A percentile compares a stretch with the other conserved stretches of the same genome.
Evolutionary conservation across 2,888 invertebrate species (phyloP).

Genomic region (Magallana nippona): DNA sequence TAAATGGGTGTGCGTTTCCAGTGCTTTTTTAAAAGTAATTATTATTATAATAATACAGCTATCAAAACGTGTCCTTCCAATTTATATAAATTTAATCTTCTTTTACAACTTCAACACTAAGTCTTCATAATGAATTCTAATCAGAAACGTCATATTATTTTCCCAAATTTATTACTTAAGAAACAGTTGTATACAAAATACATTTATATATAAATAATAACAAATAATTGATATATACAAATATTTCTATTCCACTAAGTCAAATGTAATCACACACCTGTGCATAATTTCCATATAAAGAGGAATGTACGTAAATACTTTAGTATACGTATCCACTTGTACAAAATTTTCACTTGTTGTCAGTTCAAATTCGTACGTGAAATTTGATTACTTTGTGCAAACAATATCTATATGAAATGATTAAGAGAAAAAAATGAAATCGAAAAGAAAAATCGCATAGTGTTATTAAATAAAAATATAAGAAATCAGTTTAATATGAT

Average conservation of each 20-base stretch:
- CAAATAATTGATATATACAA: background rate
- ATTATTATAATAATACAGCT: too few species aligned
- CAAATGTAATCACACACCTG: background rate
- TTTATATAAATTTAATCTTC: too few species aligned
- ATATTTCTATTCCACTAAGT: background rate
- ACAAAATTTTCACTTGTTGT: background rate
- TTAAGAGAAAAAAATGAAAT: background rate
- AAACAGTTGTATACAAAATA: slow-evolving; percentile 16
- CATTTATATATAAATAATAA: background rate
- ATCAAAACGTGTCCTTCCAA: too few species aligned
- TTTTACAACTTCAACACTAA: too few species aligned
- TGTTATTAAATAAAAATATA: too few species aligned
- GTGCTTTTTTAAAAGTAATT: too few species aligned
- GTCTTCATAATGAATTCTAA: too few species aligned
- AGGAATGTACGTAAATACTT: background rate
- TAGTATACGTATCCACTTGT: background rate
- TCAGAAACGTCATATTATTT: background rate
- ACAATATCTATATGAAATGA: background rate
- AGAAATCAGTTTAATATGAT: too few species aligned
- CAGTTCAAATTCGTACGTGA: too few species aligned
- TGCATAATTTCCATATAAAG: too few species aligned
- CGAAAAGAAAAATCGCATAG: too few species aligned
- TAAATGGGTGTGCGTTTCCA: too few species aligned
- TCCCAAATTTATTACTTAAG: background rate
- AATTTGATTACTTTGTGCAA: background rate